phyloP scores from a whole-genome alignment of 1,140 invertebrate species.

The Lamellibrachia luymesi region DNA sequence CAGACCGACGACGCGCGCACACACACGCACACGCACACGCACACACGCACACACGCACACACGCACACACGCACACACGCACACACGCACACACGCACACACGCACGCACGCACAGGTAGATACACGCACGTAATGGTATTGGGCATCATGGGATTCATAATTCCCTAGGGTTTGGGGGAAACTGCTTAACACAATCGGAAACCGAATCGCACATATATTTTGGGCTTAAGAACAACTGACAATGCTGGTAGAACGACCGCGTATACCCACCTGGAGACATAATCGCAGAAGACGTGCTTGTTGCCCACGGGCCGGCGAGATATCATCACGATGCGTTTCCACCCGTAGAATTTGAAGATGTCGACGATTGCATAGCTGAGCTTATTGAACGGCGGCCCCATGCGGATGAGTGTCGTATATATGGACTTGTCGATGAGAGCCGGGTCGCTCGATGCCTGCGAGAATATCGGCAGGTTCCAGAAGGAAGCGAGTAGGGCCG shows the following conservation, averaged over 20 bases:
- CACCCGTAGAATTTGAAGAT: constrained; percentile 37
- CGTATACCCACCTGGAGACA: constrained; percentile 31
- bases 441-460: constrained; percentile 26
- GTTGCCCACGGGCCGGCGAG: constrained; percentile 33
- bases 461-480: constrained; percentile 30
- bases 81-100: not conserved
- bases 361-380: constrained; percentile 23
- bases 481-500: constrained; percentile 26
- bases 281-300: constrained; percentile 42
- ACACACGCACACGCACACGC: constrained; percentile 14
- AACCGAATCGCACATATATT: not conserved
- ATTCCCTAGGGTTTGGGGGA: not conserved
- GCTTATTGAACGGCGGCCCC: constrained; percentile 24
- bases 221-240: not conserved
- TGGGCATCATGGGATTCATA: no score
- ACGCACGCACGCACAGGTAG: not conserved
- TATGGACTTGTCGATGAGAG: constrained; percentile 25
- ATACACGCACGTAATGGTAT: no score
- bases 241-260: not conserved
- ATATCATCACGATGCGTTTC: constrained; percentile 36
- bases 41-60: constrained; percentile 7
- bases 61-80: not conserved
- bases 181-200: not conserved
- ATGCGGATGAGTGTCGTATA: constrained; percentile 23
- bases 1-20: not conserved